Conservation (phyloP, 2,888 invertebrate species). For the Nephrocerus scutellatus region DNA sequence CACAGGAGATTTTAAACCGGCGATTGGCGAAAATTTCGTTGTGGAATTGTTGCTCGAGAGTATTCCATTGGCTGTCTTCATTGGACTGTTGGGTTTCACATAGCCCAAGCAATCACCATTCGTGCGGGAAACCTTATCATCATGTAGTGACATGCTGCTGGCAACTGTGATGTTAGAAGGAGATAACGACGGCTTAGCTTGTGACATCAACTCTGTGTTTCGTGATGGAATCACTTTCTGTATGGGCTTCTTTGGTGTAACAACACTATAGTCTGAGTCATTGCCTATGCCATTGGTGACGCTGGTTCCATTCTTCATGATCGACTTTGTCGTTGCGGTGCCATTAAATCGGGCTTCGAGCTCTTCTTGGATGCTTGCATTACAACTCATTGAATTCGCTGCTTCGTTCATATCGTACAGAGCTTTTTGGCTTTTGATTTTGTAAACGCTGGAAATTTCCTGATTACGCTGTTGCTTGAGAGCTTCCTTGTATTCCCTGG, state of each 20-base stretch:
- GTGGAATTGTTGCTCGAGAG: too few relatives aligned
- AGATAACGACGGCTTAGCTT: slow-evolving; percentile 15
- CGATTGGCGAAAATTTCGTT: too few relatives aligned
- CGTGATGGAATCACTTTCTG: slow-evolving; percentile 77
- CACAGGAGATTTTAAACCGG: too few relatives aligned
- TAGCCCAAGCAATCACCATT: slow-evolving; percentile 47
- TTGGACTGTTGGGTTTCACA: slow-evolving; percentile 48
- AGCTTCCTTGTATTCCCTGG: slow-evolving; percentile 83
- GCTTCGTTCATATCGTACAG: slow-evolving; percentile 26
- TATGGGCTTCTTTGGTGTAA: slow-evolving; percentile 56
- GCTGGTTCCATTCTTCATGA: slow-evolving; percentile 18
- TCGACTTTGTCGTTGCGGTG: slow-evolving; percentile 8
- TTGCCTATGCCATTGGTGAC: slow-evolving; percentile 22
- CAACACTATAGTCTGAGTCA: slow-evolving; percentile 33
- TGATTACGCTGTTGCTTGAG: slow-evolving; percentile 76
- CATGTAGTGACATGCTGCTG: slow-evolving; percentile 3
- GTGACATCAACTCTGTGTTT: slow-evolving; percentile 48
- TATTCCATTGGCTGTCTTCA: slow-evolving; percentile 32
- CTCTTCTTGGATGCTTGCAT: slow-evolving; percentile 15
- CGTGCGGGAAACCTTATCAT: slow-evolving; percentile 10
- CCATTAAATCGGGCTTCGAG: slow-evolving; percentile 26
- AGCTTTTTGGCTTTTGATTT: slow-evolving; percentile 49
- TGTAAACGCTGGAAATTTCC: slow-evolving; percentile 64
- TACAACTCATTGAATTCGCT: slow-evolving; percentile 20
- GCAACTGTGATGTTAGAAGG: slow-evolving; percentile 3